These are phyloP conservation scores for Suricata suricatta DNA, from an alignment of 2,113 vertebrate genomes.

Conservation along the genomic window DNA sequence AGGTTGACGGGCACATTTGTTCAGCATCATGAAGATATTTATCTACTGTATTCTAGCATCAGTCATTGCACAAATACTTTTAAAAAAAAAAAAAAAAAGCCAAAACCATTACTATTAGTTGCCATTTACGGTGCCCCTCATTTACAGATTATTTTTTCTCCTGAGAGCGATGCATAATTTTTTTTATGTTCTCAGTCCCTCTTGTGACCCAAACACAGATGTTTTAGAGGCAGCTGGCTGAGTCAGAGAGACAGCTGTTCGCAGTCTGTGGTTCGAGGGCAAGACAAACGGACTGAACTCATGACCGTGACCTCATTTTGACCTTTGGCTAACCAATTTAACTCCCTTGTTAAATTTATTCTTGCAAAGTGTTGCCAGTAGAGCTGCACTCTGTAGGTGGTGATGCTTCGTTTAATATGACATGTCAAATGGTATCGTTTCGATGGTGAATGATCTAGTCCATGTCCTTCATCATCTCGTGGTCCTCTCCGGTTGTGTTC, in stretches of 20 bases:
- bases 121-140: not conserved
- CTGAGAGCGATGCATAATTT: not conserved
- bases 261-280: not conserved
- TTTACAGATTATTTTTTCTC: not conserved
- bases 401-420: not conserved
- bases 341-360: slow-evolving; percentile 35
- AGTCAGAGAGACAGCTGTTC: slow-evolving; percentile 49
- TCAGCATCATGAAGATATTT: not conserved
- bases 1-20: not conserved
- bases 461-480: not conserved
- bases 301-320: slow-evolving; percentile 28
- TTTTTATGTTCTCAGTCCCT: not conserved
- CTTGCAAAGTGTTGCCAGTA: not conserved
- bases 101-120: not conserved
- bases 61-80: not conserved
- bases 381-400: not conserved
- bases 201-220: slow-evolving; percentile 53
- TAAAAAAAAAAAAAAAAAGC: not conserved
- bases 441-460: not conserved
- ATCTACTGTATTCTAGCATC: not conserved
- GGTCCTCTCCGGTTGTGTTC: not conserved
- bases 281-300: not conserved
- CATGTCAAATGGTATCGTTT: not conserved
- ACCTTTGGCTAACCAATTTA: slow-evolving; percentile 45
- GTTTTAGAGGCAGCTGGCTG: slow-evolving; percentile 32